A percentile compares a stretch with the other conserved stretches of the same genome.
Evolutionary conservation across 2,888 invertebrate genomes (phyloP).

Genomic region (Caenorhabditis sp.): DNA sequence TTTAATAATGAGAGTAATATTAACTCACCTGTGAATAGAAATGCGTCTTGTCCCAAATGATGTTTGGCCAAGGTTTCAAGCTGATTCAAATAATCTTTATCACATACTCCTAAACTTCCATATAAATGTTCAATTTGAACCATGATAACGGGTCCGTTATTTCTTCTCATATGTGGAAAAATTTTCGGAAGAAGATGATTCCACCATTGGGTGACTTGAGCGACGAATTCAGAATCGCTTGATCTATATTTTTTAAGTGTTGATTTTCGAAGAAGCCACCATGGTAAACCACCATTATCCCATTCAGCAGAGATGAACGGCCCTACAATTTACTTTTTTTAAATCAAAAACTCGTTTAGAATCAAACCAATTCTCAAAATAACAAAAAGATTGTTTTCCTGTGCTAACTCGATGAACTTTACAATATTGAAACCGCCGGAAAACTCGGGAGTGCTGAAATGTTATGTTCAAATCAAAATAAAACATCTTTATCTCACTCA

Average conservation of each 20-base stretch:
- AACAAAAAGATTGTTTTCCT: slow-evolving; percentile 44
- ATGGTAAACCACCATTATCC: slow-evolving; percentile 58
- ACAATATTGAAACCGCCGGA: slow-evolving; percentile 23
- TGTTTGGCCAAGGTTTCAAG: slow-evolving; percentile 77
- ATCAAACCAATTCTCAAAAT: slow-evolving; percentile 50
- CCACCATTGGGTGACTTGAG: slow-evolving; percentile 29
- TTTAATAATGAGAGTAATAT: neutral
- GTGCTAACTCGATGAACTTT: slow-evolving; percentile 55
- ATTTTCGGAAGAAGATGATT: slow-evolving; percentile 31
- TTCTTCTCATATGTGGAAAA: slow-evolving; percentile 71
- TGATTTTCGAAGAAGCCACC: slow-evolving; percentile 48
- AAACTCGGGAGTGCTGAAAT: slow-evolving; percentile 11
- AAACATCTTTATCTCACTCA: slow-evolving; percentile 10
- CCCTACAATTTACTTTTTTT: slow-evolving; percentile 20
- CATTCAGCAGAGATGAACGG: slow-evolving; percentile 62
- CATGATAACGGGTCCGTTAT: slow-evolving; percentile 73
- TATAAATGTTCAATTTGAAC: slow-evolving; percentile 75
- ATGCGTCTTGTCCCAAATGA: slow-evolving; percentile 77
- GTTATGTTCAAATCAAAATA: neutral
- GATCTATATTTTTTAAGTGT: slow-evolving; percentile 23
- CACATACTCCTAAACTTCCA: slow-evolving; percentile 78
- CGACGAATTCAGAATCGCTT: slow-evolving; percentile 24
- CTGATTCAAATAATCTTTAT: slow-evolving; percentile 78
- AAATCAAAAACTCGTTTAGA: no score
- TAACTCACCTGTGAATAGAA: slow-evolving; percentile 77